These are phyloP conservation scores for Bambusicola thoracicus DNA, from an alignment of 2,113 vertebrate species.

Conservation along the genomic window DNA sequence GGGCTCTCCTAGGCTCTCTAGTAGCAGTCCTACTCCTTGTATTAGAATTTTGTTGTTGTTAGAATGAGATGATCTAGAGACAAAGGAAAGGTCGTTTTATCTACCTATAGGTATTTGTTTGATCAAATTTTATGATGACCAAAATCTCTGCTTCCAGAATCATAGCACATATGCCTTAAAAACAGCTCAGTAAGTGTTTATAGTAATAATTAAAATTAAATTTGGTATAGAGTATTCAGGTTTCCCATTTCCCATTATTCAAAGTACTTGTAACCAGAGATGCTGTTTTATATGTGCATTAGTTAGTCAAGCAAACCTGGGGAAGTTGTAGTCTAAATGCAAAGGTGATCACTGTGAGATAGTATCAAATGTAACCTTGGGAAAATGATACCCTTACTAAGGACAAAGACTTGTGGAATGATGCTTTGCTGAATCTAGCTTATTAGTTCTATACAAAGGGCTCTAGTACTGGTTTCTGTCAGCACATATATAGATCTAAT, in stretches of 20 bases:
- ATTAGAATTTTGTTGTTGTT: not conserved
- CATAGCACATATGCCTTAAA: not conserved
- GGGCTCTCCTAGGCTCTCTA: not conserved
- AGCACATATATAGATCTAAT: not conserved
- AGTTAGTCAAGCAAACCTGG: not conserved
- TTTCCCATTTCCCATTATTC: rapidly evolving
- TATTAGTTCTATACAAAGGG: not conserved
- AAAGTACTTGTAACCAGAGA: not conserved
- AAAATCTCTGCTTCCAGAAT: not conserved
- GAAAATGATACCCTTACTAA: not conserved
- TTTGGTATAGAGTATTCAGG: not conserved
- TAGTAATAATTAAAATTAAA: not conserved
- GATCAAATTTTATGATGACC: not conserved
- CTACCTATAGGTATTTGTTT: not conserved
- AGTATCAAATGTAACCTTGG: not conserved
- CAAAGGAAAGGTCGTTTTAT: not conserved
- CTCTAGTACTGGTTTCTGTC: not conserved
- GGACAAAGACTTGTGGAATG: not conserved
- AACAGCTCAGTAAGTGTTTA: not conserved
- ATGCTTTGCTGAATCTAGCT: not conserved
- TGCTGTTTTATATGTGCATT: not conserved
- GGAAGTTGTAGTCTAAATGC: not conserved
- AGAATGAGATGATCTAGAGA: not conserved
- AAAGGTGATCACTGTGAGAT: not conserved
- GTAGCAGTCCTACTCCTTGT: not conserved